Evolutionary conservation across 2,113 vertebrate species (phyloP), one percentile per base, ranked within the genome.

Genomic region (Centropristis striata): DNA sequence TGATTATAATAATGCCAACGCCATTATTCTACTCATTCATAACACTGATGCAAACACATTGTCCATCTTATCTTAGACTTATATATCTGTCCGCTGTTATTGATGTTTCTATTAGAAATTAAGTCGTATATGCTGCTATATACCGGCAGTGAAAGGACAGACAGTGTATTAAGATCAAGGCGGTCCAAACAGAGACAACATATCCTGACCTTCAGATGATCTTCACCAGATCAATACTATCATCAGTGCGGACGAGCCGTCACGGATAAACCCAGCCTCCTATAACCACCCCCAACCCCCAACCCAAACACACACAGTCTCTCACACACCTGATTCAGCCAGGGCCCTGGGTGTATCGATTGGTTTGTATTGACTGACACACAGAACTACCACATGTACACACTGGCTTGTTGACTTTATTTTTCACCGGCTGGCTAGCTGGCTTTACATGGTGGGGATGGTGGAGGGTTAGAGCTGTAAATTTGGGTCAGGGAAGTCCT

Each of bases 201-300:
- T 44, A 88, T 88, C 87, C 85, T 88, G 88, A 93, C 92, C 92
- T 94, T 93, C 88, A 90, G 18, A 88, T 90, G 90, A 90, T 93
- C 92, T 92, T 90, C 87, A 87, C 61, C 85, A 90, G 89, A 94
- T 94, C 92, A 90, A 94, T 94, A 93, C 86, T 88, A 88, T 90
- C 92, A 92, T 93, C 90, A 86, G 66, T 21, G 13, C 87, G 81
- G 90, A 89, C 84, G 72, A 86, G 81, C 72, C n/a, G 85, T 86
- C 77, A 86, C 84, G 90, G 92, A 92, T 93, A 88, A 88, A 93
- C 87, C 81, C 85, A 85, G 87, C 50, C 81, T 63, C 41, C 64
- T 71, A 27, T 36, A 65, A 84, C 83, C 74, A 78, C 42, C 68
- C 65, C 71, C 53, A 46, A 13, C 46, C 57, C 70, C 41, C 46